Conservation (phyloP, 2,113 vertebrate genomes). For the Struthidea cinerea region DNA sequence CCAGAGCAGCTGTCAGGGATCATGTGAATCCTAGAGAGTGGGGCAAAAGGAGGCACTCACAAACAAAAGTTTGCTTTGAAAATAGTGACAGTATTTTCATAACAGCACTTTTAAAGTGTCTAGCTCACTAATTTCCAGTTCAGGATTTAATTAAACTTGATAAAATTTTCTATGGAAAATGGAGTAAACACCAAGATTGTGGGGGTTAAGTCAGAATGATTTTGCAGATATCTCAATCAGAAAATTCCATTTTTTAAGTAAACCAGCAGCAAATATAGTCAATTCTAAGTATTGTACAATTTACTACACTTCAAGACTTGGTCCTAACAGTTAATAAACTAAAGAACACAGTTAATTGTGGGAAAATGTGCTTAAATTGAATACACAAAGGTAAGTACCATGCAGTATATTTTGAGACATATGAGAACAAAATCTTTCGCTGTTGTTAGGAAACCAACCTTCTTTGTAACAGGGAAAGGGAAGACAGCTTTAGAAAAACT, state of each 20-base stretch:
- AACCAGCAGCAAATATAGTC: neutral
- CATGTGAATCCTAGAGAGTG: fast-evolving
- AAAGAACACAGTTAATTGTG: neutral
- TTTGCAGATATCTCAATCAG: neutral
- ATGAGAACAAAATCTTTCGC: neutral
- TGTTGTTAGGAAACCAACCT: neutral
- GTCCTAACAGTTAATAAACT: neutral
- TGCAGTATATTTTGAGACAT: neutral
- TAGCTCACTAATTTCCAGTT: neutral
- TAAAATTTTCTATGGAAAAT: neutral
- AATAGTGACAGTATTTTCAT: neutral
- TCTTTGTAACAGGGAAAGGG: neutral
- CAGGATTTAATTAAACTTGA: neutral
- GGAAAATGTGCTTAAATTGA: neutral
- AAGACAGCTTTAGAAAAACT: neutral
- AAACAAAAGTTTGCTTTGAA: neutral
- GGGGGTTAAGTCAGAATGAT: neutral
- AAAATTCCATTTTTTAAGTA: neutral
- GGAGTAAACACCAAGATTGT: neutral
- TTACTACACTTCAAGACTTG: neutral
- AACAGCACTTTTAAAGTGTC: neutral
- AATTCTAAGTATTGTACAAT: neutral
- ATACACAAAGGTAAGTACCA: neutral
- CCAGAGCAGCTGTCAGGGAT: neutral
- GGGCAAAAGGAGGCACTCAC: neutral